Conservation (phyloP, 2,888 invertebrate genomes). For the Eudemis profundana region DNA sequence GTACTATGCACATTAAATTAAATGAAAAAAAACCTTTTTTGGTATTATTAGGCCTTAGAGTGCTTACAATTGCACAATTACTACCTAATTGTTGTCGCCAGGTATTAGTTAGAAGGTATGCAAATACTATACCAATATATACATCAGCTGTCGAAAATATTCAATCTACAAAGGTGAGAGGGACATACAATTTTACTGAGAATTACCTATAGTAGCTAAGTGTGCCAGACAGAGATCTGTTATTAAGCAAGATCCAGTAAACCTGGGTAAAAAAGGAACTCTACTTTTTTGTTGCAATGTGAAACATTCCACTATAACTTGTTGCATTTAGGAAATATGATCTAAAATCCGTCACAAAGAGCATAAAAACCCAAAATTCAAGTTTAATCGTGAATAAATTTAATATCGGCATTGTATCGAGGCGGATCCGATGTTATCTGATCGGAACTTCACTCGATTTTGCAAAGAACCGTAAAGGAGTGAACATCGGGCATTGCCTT, state of each 20-base stretch:
- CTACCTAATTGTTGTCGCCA: no score
- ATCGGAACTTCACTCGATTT: conserved; percentile 79
- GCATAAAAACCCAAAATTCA: conserved; percentile 62
- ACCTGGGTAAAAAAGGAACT: not conserved
- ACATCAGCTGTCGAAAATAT: no score
- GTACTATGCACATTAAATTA: no score
- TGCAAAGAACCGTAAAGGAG: conserved; percentile 64
- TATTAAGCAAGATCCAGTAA: not conserved
- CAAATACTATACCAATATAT: no score
- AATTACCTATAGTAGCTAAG: no score
- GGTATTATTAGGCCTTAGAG: no score
- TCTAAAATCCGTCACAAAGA: conserved; percentile 56
- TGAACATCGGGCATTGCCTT: conserved; percentile 63
- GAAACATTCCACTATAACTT: conserved; percentile 37
- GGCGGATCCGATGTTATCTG: conserved; percentile 78
- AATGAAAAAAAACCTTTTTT: no score
- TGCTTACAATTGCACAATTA: no score
- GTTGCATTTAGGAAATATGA: conserved; percentile 62
- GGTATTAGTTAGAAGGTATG: no score
- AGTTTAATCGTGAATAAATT: conserved; percentile 61
- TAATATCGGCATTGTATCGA: conserved; percentile 66
- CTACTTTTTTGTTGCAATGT: conserved; percentile 2
- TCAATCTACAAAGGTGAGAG: no score
- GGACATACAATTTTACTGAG: no score
- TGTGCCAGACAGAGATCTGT: no score